Base-by-base conservation (phyloP, 2,888 invertebrate genomes). In the Netelia virgata region DNA sequence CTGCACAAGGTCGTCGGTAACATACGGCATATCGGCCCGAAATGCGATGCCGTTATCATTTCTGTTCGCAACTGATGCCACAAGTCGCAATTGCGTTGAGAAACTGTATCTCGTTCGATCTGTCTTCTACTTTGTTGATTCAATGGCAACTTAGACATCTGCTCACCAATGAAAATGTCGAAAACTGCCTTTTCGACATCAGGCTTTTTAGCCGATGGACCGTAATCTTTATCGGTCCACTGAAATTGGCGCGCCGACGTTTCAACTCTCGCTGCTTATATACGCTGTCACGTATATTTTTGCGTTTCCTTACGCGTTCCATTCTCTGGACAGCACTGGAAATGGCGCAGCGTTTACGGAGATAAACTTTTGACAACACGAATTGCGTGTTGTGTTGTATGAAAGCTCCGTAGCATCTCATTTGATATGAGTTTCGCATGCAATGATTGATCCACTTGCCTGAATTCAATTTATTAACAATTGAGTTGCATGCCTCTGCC, bases 401-500 rank as follows among this genome's bases (percentile, higher is more conserved):
- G 18, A 41, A 23, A 3, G 61, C 63, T 9, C 41, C 69, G 11
- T 74, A 16, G 10, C 70, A 91, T 72, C 92, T 87, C 11, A 84
- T 88, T 87, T 90, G 86, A 80, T 92, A 93, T 1, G 89, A 88
- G 11, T 90, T 80, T 76, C 83, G 88, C 73, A 90, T 84, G 14
- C 76, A 72, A 11, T 76, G 50, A 69, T 93, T 92, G 9, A 91
- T 88, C 18, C 88, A 61, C 78, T 88, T 87, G 9, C 87, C 88
- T 57, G 82, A 82, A 47, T 78, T 82, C 16, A 57, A 57, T 66
- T 88, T 86, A 9, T 59, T 73, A 9, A 73, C 20, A 3, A 80
- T n/a, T 0, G 73, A 80, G 28, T 80, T 80, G 18, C 59, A 59
- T 6, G 68, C 69, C 74, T 88, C 88, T 20, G 83, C 87, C 0